These are phyloP conservation scores for Oscarella lobularis DNA, from an alignment of 37 sponge, comb jelly and placozoan genomes.

Conservation along the genomic window DNA sequence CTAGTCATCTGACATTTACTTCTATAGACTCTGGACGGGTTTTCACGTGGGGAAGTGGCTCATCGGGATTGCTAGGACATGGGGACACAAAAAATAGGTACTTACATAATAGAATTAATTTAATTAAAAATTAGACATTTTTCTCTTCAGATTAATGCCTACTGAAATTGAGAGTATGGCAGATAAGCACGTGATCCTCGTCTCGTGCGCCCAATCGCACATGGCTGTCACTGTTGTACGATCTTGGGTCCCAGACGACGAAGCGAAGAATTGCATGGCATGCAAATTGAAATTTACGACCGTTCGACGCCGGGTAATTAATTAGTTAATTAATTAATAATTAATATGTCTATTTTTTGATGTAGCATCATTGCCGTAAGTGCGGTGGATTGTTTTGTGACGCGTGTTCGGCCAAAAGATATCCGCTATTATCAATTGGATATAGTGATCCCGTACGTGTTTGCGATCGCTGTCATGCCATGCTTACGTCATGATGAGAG, in stretches of 20 bases:
- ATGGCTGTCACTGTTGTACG: conserved; percentile 55
- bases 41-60: conserved; percentile 62
- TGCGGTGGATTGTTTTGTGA: conserved; percentile 82
- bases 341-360: background rate
- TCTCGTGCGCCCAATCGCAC: conserved; percentile 56
- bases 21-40: conserved; percentile 33
- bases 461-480: conserved; percentile 55
- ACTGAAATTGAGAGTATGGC: conserved; percentile 38
- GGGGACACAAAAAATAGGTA: conserved; percentile 42
- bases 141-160: conserved; percentile 22
- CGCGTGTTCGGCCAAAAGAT: conserved; percentile 47
- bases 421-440: conserved; percentile 59
- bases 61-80: conserved; percentile 62
- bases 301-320: conserved; percentile 44
- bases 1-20: too few relatives aligned
- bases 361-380: conserved; percentile 76
- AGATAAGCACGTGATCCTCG: conserved; percentile 42
- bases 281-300: conserved; percentile 69
- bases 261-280: conserved; percentile 72
- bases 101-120: too few relatives aligned
- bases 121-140: too few relatives aligned
- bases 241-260: conserved; percentile 77
- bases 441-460: conserved; percentile 69
- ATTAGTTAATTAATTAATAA: background rate
- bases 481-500: too few relatives aligned